Evolutionary conservation across 2,113 vertebrate genomes (phyloP), one percentile per base, ranked within the genome.

Genomic region (Anas platyrhynchos): DNA sequence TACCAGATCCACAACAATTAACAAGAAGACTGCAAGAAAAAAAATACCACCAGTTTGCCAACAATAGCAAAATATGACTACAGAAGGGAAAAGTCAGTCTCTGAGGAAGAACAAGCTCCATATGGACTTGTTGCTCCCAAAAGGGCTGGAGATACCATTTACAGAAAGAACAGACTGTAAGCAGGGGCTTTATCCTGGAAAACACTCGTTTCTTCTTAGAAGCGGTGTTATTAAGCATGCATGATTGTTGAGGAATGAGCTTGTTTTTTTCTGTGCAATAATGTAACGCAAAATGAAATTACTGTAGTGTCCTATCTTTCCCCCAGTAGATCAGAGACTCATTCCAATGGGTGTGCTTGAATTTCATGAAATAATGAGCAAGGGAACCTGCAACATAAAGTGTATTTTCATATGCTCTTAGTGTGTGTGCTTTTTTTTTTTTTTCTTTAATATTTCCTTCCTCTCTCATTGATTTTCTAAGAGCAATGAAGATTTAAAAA

Each of bases 261-360:
- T 14, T 41, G 3, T 3, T 2, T 32, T 32, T 16, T 68, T 36
- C 34, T 44, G 9, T 13, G 20, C 22, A 26, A 41, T 3, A 38
- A 36, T 31, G 83, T 83, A 95, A 83, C n/a, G 50, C n/a, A 56
- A 83, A 92, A 79, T 8, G 34, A 13, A 85, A 83, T 66, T 75
- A 32, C 62, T 41, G 36, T 4, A 23, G 12, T 65, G 87, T 58
- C 2, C 20, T 80, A 55, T 44, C n/a, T 69, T 80, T 74, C 48
- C 52, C 41, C 16, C 3, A 1, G 34, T 16, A 80, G 17, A 31
- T 20, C 52, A 23, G 18, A 85, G 18, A 44, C 6, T 36, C 16
- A 21, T 43, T 69, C 22, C 55, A 58, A 31, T 11, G 11, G 27
- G 16, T 85, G 22, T 50, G 8, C n/a, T 67, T 66, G 63, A 43